Evolutionary conservation across 2,888 invertebrate genomes (phyloP).

Genomic region (Pherbina coryleti): DNA sequence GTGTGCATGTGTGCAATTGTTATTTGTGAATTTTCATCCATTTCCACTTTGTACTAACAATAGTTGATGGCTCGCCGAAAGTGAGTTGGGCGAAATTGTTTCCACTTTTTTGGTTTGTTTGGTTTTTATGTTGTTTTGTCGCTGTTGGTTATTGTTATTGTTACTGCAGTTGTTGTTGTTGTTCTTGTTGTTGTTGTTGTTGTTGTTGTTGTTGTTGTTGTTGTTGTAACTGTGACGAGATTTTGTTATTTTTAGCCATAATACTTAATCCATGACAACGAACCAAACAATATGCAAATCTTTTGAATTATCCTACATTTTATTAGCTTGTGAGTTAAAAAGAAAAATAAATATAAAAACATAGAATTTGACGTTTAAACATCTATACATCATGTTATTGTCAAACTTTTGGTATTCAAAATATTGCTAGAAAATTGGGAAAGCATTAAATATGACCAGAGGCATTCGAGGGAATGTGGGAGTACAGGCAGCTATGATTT

Average conservation of each 20-base stretch:
- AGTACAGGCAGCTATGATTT: no score
- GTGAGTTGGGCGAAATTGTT: slow-evolving; percentile 10
- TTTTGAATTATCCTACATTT: no score
- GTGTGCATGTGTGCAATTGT: not conserved
- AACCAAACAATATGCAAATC: slow-evolving; percentile 27
- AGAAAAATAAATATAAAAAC: no score
- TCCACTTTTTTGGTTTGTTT: slow-evolving; percentile 13
- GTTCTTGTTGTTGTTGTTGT: not conserved
- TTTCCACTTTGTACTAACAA: slow-evolving; percentile 10
- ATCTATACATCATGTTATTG: no score
- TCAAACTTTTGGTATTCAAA: no score
- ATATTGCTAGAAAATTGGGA: no score
- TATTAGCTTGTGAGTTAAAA: no score
- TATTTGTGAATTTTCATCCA: slow-evolving; percentile 7
- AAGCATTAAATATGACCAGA: no score
- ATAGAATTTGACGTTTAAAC: no score
- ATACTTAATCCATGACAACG: slow-evolving; percentile 38
- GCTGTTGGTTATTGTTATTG: not conserved
- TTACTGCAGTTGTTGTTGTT: not conserved
- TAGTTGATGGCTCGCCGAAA: slow-evolving; percentile 13
- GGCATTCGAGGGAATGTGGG: no score
- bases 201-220: not conserved
- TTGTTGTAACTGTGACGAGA: slow-evolving; percentile 17
- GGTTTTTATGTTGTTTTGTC: not conserved
- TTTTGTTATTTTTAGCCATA: slow-evolving; percentile 53